phyloP scores from a whole-genome alignment of 2,888 invertebrate species.

The Tipula helvola region DNA sequence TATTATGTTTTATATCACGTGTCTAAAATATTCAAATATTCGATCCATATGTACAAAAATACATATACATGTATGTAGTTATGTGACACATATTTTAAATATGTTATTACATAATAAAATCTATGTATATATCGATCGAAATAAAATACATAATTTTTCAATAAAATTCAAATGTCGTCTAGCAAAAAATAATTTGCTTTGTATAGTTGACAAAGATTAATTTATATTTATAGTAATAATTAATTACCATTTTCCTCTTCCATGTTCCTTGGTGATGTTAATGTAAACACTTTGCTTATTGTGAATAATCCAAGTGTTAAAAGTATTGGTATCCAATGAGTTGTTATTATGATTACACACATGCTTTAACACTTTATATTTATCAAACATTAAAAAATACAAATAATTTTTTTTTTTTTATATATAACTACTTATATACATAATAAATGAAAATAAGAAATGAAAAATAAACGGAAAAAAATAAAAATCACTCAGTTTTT shows the following conservation, averaged over 20 bases:
- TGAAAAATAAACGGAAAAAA: not conserved
- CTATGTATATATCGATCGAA: not conserved
- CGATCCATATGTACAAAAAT: not conserved
- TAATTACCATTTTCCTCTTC: constrained; percentile 8
- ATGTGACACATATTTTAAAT: not conserved
- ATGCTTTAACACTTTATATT: constrained; percentile 1
- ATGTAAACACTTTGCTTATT: not conserved
- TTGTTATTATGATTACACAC: not conserved
- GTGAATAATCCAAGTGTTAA: constrained; percentile 5
- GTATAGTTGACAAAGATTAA: not conserved
- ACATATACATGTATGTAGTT: not conserved
- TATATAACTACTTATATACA: not conserved
- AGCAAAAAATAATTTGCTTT: not conserved
- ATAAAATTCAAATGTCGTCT: not conserved
- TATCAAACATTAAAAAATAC: not conserved
- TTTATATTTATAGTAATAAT: not conserved
- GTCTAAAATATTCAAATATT: not conserved
- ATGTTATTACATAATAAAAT: not conserved
- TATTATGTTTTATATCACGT: not conserved
- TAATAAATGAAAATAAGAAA: not conserved
- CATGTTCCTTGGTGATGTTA: not conserved
- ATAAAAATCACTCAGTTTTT: constrained; percentile 5
- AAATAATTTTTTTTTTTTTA: not conserved
- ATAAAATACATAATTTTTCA: not conserved
- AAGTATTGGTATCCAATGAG: constrained; percentile 5